Evolutionary conservation across 2,888 invertebrate genomes (phyloP), one percentile per base, ranked within the genome.

Genomic region (Pachydiplax longipennis): DNA sequence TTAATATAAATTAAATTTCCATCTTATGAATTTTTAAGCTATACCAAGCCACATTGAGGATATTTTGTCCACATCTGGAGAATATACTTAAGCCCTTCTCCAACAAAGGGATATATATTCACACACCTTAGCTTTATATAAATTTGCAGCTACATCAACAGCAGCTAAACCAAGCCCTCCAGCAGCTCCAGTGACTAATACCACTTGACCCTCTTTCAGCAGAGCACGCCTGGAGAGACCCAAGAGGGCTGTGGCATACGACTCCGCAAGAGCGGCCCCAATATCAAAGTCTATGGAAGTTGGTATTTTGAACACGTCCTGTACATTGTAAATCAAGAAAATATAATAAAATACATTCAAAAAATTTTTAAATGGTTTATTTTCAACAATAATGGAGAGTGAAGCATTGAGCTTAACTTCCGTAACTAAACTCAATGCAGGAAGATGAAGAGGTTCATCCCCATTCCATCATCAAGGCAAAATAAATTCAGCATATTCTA

Each of bases 131-230:
- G 96, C 95, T 93, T 95, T 95, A 92, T 95, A 96, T 87, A 96
- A 95, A 93, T 96, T 96, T 18, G 96, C 95, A 80, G 96, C 96
- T 81, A 97, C 94, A 94, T 97, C 97, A 35, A 96, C 95, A 80
- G 96, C 96, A 91, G 97, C 96, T 81, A 96, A 93, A 25, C 95
- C 95, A 81, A 95, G 94, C 15, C 96, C 96, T 35, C 96, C 96
- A 90, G 96, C 94, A 13, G 96, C 96, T 61, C 96, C 96, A 81
- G 96, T 95, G 65, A 97, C 95, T 18, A 97, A 93, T n/a, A 97
- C 95, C 83, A 94, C 94, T 91, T 96, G 95, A 82, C 95, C 94
- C 92, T 95, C 95, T 91, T 94, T 92, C 31, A 95, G 92, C 93
- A 61, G 65, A 15, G 95, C 95, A 92, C 95, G 93, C 91, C 95